phyloP scores from a whole-genome alignment of 2,888 invertebrate genomes.

The Dusona sp. region DNA sequence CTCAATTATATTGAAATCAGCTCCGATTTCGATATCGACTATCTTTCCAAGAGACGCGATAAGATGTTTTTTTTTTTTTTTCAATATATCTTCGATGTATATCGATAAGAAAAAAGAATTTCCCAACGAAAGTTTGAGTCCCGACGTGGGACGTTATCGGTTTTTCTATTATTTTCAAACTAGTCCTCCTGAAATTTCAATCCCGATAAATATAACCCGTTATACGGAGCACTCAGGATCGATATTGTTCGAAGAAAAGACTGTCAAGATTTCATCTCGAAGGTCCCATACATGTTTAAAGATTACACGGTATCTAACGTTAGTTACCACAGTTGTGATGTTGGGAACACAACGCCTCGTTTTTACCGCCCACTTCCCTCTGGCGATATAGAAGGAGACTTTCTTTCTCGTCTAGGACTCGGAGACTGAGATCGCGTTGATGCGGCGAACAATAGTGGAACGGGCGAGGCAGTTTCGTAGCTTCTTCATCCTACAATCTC shows the following conservation, averaged over 20 bases:
- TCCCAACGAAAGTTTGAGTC: too few species aligned
- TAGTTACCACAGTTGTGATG: slow-evolving; percentile 56
- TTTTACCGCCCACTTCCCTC: slow-evolving; percentile 59
- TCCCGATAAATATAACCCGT: too few species aligned
- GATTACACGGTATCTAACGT: slow-evolving; percentile 35
- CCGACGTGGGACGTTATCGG: too few species aligned
- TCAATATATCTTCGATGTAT: background rate
- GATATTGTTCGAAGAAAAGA: background rate
- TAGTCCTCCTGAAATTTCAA: too few species aligned
- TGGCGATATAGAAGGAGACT: slow-evolving; percentile 47
- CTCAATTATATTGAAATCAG: too few species aligned
- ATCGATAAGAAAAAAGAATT: too few species aligned
- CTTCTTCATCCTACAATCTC: slow-evolving; percentile 43
- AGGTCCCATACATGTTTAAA: background rate
- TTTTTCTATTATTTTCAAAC: too few species aligned
- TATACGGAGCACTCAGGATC: too few species aligned
- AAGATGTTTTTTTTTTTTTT: background rate
- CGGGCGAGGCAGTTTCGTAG: slow-evolving; percentile 43
- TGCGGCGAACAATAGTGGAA: slow-evolving; percentile 23
- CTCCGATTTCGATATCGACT: too few species aligned
- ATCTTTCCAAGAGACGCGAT: too few species aligned
- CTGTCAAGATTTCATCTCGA: background rate
- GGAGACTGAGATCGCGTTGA: slow-evolving; percentile 28
- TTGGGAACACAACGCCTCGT: slow-evolving; percentile 47
- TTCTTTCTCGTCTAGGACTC: slow-evolving; percentile 65